These are phyloP conservation scores for Zeugodacus cucurbitae DNA, from an alignment of 1,140 invertebrate genomes.

Conservation along the genomic window DNA sequence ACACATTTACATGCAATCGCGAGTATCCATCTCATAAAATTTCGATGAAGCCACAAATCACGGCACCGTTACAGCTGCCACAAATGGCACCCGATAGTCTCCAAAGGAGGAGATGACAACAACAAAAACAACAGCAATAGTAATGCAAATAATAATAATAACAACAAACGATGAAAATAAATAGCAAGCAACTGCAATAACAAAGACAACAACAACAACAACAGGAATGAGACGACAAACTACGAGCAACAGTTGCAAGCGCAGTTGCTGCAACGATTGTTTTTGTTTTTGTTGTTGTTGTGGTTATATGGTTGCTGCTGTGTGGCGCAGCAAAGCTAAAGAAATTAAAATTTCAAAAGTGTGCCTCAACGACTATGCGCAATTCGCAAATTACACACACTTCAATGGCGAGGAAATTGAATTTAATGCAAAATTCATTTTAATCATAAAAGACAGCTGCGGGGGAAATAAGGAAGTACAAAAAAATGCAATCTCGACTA, in stretches of 20 bases:
- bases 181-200: conserved; percentile 1
- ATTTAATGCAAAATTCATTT: conserved; percentile 20
- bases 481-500: neutral
- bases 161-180: neutral
- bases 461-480: neutral
- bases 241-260: conserved; percentile 17
- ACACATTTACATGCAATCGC: conserved; percentile 29
- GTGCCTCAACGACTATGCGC: neutral
- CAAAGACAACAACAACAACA: neutral
- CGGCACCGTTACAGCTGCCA: conserved; percentile 35
- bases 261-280: neutral
- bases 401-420: conserved; percentile 33
- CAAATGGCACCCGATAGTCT: conserved; percentile 27
- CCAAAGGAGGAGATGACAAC: neutral
- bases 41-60: conserved; percentile 28
- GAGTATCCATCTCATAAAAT: conserved; percentile 17
- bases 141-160: neutral
- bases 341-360: conserved; percentile 34
- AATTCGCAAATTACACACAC: conserved; percentile 28
- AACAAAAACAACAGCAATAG: neutral
- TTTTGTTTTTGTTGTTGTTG: neutral
- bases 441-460: neutral
- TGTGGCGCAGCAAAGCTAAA: neutral
- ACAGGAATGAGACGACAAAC: neutral
- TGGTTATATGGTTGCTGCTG: neutral